Percentiles rank a stretch among this genome's conserved stretches.
Evolutionary conservation across 2,888 invertebrate species (phyloP).

Genomic region (Dromius quadrimaculatus): DNA sequence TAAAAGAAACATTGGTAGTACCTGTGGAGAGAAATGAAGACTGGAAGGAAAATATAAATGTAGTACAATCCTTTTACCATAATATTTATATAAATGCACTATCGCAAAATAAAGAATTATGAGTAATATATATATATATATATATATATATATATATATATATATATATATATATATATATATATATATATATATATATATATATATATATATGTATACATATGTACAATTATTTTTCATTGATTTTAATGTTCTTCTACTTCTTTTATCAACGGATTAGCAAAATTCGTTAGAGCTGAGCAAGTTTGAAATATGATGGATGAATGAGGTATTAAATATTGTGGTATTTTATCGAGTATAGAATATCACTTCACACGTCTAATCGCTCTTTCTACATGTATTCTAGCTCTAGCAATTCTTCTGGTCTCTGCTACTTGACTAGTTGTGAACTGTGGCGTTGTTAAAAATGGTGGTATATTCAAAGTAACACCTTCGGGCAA

Average conservation of each 20-base stretch:
- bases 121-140: too few relatives aligned
- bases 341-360: constrained; percentile 5
- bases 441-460: constrained; percentile 54
- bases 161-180: constrained; percentile 38
- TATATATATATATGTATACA: not conserved
- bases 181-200: constrained; percentile 47
- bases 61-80: too few relatives aligned
- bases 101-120: too few relatives aligned
- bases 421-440: constrained; percentile 55
- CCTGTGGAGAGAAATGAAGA: constrained; percentile 31
- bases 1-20: constrained; percentile 39
- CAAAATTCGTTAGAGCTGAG: constrained; percentile 1
- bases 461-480: constrained; percentile 58
- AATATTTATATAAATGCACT: too few relatives aligned
- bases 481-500: constrained; percentile 56
- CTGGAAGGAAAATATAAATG: constrained; percentile 42
- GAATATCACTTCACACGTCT: constrained; percentile 55
- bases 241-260: constrained; percentile 4
- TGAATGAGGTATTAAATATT: not conserved
- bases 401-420: constrained; percentile 56
- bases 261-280: not conserved
- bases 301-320: not conserved
- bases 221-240: constrained; percentile 1
- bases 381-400: constrained; percentile 57
- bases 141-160: too few relatives aligned